phyloP scores from a whole-genome alignment of 2,888 invertebrate species.

The Clitarchus hookeri region DNA sequence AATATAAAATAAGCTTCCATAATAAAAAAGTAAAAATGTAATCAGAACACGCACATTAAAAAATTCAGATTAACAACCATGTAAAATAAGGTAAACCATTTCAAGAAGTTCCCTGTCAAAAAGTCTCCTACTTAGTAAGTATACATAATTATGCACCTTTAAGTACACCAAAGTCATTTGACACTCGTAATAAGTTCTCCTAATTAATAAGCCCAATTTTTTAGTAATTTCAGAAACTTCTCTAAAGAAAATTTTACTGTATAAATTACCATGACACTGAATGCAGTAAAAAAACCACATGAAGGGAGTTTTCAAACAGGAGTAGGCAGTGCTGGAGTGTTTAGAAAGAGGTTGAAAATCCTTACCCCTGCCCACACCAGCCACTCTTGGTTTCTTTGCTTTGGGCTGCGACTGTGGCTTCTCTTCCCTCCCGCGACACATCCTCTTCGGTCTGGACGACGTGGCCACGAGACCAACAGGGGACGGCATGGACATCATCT shows the following conservation, averaged over 20 bases:
- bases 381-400: slow-evolving; percentile 34
- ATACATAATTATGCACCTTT: too few relatives aligned
- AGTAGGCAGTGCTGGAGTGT: background rate
- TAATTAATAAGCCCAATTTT: too few relatives aligned
- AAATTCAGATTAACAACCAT: background rate
- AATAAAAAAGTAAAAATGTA: background rate
- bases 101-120: too few relatives aligned
- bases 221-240: too few relatives aligned
- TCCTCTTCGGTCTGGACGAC: slow-evolving; percentile 53
- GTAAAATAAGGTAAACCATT: too few relatives aligned
- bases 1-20: background rate
- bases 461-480: slow-evolving; percentile 28
- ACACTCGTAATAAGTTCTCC: too few relatives aligned
- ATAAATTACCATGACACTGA: too few relatives aligned
- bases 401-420: slow-evolving; percentile 28
- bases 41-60: background rate
- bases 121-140: too few relatives aligned
- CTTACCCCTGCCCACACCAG: slow-evolving; percentile 27
- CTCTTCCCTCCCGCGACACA: slow-evolving; percentile 50
- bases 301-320: background rate
- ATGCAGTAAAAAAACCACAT: too few relatives aligned
- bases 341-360: background rate
- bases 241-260: too few relatives aligned
- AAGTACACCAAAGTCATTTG: too few relatives aligned
- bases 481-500: slow-evolving; percentile 38